Percentiles rank a stretch among this genome's conserved stretches.
These are phyloP conservation scores for Lepidonotus clava DNA, from an alignment of 2,888 invertebrate genomes.

Conservation along the genomic window DNA sequence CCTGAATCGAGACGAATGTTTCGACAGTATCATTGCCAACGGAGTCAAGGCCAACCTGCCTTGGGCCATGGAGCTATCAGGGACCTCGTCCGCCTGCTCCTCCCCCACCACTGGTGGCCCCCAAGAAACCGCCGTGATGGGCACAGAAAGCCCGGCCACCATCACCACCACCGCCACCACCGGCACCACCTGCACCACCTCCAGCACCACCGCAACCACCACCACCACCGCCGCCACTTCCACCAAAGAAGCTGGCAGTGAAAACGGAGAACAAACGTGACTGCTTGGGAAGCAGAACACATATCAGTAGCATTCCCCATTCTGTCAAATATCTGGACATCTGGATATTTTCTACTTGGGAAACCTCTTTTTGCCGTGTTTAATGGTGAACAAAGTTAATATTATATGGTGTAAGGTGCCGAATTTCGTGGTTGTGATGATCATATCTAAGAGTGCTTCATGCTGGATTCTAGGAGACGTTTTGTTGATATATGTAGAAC, in stretches of 20 bases:
- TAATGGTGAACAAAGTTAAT: too few species aligned
- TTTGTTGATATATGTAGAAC: too few species aligned
- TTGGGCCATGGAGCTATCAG: constrained; percentile 55
- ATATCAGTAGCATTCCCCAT: background rate
- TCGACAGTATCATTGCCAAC: constrained; percentile 68
- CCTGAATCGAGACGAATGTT: constrained; percentile 78
- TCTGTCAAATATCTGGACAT: too few species aligned
- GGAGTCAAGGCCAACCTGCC: constrained; percentile 47
- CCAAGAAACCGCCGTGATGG: background rate
- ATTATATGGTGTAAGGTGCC: too few species aligned
- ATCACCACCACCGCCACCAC: background rate
- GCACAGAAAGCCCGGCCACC: background rate
- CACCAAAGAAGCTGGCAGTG: background rate
- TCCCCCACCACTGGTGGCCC: background rate
- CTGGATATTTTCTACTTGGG: too few species aligned
- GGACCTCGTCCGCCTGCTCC: background rate
- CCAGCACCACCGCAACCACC: background rate
- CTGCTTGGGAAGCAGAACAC: background rate
- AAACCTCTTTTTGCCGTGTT: too few species aligned
- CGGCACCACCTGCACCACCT: background rate
- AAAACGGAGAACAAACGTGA: background rate
- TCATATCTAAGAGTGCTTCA: too few species aligned
- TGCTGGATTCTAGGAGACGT: too few species aligned
- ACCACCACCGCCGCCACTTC: background rate
- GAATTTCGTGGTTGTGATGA: too few species aligned